Percentiles rank a stretch among this genome's conserved stretches.
Evolutionary conservation across 2,888 invertebrate species (phyloP).

Genomic region (Apoda limacodes): DNA sequence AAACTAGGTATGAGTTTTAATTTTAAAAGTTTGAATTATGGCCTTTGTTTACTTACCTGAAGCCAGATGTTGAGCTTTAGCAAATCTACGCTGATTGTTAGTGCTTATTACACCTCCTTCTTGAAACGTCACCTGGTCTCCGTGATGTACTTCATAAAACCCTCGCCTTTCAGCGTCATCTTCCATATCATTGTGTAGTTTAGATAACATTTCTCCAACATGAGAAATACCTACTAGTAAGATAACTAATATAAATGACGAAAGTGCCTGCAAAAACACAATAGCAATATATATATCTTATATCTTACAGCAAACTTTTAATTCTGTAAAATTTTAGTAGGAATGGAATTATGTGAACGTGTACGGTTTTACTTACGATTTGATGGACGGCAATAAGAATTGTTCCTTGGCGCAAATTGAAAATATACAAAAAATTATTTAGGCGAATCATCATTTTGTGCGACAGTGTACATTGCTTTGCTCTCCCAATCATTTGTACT

Average conservation of each 20-base stretch:
- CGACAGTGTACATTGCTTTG: conserved; percentile 50
- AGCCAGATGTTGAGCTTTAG: conserved; percentile 57
- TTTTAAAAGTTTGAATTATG: conserved; percentile 3
- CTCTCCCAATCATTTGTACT: conserved; percentile 55
- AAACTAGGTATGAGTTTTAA: not conserved
- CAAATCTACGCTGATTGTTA: conserved; percentile 62
- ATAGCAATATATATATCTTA: conserved; percentile 4
- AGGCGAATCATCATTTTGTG: conserved; percentile 58
- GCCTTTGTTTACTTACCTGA: conserved; percentile 34
- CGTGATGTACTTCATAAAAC: conserved; percentile 43
- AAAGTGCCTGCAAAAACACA: conserved; percentile 44
- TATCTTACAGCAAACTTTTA: not conserved
- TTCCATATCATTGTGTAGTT: conserved; percentile 63
- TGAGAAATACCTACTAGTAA: conserved; percentile 60
- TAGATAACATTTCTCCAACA: conserved; percentile 56
- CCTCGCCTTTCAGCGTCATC: conserved; percentile 59
- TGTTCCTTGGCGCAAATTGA: conserved; percentile 64
- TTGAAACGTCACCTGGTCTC: conserved; percentile 41
- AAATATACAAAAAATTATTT: conserved; percentile 60
- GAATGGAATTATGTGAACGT: not conserved
- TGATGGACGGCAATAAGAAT: conserved; percentile 67
- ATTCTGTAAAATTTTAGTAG: not conserved
- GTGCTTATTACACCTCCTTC: conserved; percentile 53
- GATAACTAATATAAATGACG: conserved; percentile 57
- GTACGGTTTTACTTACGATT: conserved; percentile 50